These are phyloP conservation scores for Mactra quadrangularis DNA, from an alignment of 1,140 invertebrate genomes.

Conservation along the genomic window DNA sequence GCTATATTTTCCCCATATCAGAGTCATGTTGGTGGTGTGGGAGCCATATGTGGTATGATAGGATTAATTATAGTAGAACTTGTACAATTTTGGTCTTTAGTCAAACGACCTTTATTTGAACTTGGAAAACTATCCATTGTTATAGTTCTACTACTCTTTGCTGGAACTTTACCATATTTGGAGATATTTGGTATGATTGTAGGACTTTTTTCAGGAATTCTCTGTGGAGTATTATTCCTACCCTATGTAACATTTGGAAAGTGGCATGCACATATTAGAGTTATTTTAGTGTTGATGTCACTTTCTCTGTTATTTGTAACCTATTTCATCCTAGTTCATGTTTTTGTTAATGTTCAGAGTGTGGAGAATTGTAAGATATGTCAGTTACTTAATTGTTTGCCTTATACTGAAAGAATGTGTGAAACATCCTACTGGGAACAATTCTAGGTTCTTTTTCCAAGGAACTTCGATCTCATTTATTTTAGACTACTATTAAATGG, in stretches of 20 bases:
- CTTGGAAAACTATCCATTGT: constrained; percentile 68
- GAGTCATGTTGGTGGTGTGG: constrained; percentile 74
- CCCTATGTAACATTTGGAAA: constrained; percentile 76
- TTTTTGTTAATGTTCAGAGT: constrained; percentile 68
- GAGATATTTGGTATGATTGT: constrained; percentile 70
- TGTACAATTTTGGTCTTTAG: constrained; percentile 75
- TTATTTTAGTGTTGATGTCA: constrained; percentile 53
- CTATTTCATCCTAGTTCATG: constrained; percentile 56
- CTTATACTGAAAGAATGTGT: constrained; percentile 73
- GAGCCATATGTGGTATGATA: constrained; percentile 71
- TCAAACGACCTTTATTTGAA: constrained; percentile 68
- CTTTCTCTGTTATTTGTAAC: constrained; percentile 58
- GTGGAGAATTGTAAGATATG: constrained; percentile 62
- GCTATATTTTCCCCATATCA: constrained; percentile 68
- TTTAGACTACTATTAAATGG: background rate
- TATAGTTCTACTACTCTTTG: constrained; percentile 64
- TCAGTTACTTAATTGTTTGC: constrained; percentile 71
- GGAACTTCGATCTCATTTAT: too few species aligned
- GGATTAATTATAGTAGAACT: constrained; percentile 76
- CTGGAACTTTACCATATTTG: constrained; percentile 75
- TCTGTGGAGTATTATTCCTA: constrained; percentile 68
- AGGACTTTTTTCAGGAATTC: constrained; percentile 70
- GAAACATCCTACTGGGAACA: constrained; percentile 35
- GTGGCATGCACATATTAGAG: constrained; percentile 46
- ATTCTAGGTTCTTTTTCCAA: background rate